Evolutionary conservation across 2,113 vertebrate genomes (phyloP), one percentile per base, ranked within the genome.

Genomic region (Labrus mixtus): DNA sequence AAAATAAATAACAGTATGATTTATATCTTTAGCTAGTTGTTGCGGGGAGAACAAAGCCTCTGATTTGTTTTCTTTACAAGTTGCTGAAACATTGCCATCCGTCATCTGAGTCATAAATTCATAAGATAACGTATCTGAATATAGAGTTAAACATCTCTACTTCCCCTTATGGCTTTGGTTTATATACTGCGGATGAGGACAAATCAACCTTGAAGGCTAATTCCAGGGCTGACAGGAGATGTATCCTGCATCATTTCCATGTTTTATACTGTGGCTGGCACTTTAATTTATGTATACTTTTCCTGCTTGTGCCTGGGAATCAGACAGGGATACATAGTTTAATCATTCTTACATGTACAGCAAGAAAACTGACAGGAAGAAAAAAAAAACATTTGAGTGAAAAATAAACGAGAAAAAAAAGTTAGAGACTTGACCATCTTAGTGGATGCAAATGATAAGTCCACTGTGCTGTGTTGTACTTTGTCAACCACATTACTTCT

Each of bases 401-500:
- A 37, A 65, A 86, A 81, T 83, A 64, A 83, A 77, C n/a, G 61
- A 88, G 77, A n/a, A 61, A 85, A 78, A 84, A 76, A 66, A 68
- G 81, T 78, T 84, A 79, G 66, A 84, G 71, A 69, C 76, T 84
- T 72, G 72, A 80, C 89, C 78, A 10, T 86, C 71, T 37, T 16
- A 72, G 69, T 82, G 81, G 73, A 80, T 79, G 86, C 78, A 90
- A 89, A 92, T 79, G 73, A 85, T 84, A 80, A 82, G 75, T 89
- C 79, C 85, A 92, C 88, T 87, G 85, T 90, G 87, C 90, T 83
- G 88, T 90, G 82, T 86, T 92, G 82, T 73, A 87, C 83, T 84
- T 85, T 63, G 83, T 86, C 82, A 82, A 88, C 87, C 81, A 86
- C 89, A 80, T 92, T 88, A 93, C 87, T 91, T 91, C 86, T 89